These are phyloP conservation scores for Melanocharis versteri DNA, from an alignment of 2,113 vertebrate species.

Conservation along the genomic window DNA sequence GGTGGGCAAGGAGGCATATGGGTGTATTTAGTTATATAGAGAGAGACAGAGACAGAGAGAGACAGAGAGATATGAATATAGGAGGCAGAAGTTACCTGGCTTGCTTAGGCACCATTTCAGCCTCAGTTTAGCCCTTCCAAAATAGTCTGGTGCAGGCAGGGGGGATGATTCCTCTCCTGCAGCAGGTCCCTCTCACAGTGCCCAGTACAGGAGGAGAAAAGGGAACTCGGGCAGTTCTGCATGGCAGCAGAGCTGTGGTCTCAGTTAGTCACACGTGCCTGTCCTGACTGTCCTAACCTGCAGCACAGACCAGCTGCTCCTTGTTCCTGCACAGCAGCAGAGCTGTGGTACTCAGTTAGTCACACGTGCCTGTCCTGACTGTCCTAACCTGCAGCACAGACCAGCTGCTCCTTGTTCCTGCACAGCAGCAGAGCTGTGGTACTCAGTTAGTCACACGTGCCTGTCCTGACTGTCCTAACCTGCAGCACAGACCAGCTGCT, in stretches of 20 bases:
- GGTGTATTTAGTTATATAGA: neutral
- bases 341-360: neutral
- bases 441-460: neutral
- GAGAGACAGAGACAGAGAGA: too few species aligned
- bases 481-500: neutral
- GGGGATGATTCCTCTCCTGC: neutral
- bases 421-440: neutral
- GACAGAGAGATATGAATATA: too few species aligned
- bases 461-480: neutral
- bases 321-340: neutral
- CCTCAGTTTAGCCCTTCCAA: neutral
- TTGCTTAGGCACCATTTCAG: neutral
- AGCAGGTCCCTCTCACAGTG: neutral
- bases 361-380: neutral
- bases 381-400: neutral
- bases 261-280: neutral
- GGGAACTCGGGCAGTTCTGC: accelerated
- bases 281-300: neutral
- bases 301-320: neutral
- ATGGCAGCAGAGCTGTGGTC: neutral
- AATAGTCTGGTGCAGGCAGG: neutral
- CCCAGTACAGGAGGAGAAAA: neutral
- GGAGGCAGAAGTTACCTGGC: neutral
- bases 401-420: neutral
- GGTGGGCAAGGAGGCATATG: neutral